Evolutionary conservation across 2,797 vertebrate species (phyloP), one percentile per base, ranked within the genome.

Genomic region (Moxostoma hubbsi): DNA sequence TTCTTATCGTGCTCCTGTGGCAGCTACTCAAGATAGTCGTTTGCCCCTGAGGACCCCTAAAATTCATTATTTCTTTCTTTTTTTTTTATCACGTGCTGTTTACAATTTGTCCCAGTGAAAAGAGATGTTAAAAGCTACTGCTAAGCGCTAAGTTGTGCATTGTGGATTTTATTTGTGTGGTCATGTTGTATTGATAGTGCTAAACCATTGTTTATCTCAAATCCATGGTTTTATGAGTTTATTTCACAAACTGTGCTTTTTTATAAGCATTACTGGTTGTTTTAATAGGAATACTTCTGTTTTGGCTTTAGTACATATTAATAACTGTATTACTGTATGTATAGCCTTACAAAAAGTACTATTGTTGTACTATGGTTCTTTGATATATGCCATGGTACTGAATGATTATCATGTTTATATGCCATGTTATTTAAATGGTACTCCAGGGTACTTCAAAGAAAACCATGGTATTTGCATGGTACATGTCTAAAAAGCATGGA

Each of bases 51-150:
- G 49, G 15, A 62, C 51, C 63, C 15, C 50, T 73, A 57, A 45
- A 13, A 82, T 80, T 80, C 68, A 84, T 82, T 84, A 69, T 80
- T 76, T 73, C 11, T 62, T 62, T 80, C 47, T 72, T 77, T 73
- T 36, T 36, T 36, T 36, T 36, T 73, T 61, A 80, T 73, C 57
- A 55, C n/a, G 5, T 2, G 0, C 13, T 59, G 47, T 73, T 82
- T 76, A 65, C 73, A 57, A 47, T 63, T 12, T 5, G 4, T 45
- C 18, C 75, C 51, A 65, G 7, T 51, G 77, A 75, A 57, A 64
- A 24, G 63, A 69, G 58, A 73, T 62, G 59, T 69, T 73, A 73
- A 73, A 68, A 53, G 54, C 68, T 58, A 36, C 5, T 0, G 5
- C 65, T 70, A 70, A 59, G 76, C 4, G 9, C 36, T n/a, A 61